Conservation (phyloP, 2,113 vertebrate species). For the Amazona vittata region DNA sequence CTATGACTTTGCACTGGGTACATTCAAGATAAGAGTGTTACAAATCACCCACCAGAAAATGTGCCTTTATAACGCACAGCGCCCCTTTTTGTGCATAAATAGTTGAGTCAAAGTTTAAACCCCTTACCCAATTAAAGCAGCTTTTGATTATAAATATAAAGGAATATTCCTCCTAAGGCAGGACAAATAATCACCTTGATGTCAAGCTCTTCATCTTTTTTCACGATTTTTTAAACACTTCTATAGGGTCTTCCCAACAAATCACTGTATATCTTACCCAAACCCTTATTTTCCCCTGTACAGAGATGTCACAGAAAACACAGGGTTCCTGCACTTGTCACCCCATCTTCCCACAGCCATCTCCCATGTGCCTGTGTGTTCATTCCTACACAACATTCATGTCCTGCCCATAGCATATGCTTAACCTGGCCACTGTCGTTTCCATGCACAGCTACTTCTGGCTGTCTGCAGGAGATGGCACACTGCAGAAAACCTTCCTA, state of each 20-base stretch:
- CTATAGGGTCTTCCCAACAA: background rate
- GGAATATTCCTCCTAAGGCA: background rate
- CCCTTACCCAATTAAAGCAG: background rate
- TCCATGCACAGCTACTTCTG: background rate
- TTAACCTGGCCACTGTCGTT: background rate
- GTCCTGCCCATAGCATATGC: background rate
- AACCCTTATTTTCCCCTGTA: background rate
- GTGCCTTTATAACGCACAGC: background rate
- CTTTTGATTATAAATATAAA: background rate
- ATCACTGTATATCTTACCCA: background rate
- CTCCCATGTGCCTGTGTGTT: accelerated
- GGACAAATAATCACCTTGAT: background rate
- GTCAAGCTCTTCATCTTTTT: background rate
- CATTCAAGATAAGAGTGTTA: background rate
- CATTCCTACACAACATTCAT: background rate
- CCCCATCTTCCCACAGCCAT: background rate
- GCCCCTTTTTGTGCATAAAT: background rate
- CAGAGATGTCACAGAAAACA: background rate
- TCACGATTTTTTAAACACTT: background rate
- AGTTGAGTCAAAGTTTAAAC: background rate
- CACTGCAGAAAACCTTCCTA: background rate
- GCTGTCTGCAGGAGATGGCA: background rate
- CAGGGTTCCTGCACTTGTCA: background rate
- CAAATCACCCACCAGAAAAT: background rate
- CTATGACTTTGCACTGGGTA: background rate